phyloP scores from a whole-genome alignment of 2,113 vertebrate species.

The Lepidothrix coronata region DNA sequence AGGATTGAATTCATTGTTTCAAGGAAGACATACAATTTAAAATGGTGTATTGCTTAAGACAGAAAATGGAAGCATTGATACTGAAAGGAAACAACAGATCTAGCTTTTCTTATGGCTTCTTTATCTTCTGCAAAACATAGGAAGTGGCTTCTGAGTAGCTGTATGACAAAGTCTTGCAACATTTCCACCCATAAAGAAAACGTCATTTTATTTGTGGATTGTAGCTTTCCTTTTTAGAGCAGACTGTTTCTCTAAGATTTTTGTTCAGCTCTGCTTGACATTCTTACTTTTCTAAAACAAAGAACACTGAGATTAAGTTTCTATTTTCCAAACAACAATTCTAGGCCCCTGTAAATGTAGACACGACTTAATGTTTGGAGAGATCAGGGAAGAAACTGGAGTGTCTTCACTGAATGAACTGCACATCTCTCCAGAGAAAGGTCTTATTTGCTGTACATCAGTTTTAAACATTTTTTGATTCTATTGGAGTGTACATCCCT shows the following conservation, averaged over 20 bases:
- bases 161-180: neutral
- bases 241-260: neutral
- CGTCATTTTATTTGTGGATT: neutral
- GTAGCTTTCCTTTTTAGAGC: neutral
- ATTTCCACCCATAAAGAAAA: neutral
- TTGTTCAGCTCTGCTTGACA: neutral
- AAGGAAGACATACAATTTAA: neutral
- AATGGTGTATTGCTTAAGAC: neutral
- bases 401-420: neutral
- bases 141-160: neutral
- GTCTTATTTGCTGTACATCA: neutral
- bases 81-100: neutral
- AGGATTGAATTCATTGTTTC: neutral
- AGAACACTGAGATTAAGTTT: neutral
- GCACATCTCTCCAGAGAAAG: accelerated
- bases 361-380: neutral
- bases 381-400: neutral
- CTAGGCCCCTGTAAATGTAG: neutral
- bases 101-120: neutral
- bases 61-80: neutral
- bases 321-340: neutral
- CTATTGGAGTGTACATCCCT: neutral
- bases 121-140: neutral
- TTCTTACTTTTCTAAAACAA: neutral
- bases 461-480: neutral